Base-by-base conservation (phyloP, 37 sponge, comb jelly and placozoan genomes). In the Amphimedon queenslandica region DNA sequence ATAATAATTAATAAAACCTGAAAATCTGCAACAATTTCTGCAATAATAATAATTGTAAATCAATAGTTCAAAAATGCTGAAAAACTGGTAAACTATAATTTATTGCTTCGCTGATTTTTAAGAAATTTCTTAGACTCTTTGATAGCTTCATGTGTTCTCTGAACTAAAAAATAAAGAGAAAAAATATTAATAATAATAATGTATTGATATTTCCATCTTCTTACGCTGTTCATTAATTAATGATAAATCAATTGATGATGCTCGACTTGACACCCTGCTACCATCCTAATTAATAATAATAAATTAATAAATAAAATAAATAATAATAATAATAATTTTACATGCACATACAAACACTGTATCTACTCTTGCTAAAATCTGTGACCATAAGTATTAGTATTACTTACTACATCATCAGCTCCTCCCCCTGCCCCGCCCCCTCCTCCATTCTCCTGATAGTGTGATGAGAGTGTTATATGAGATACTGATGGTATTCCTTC, bases 201-300 rank as follows among this genome's bases (percentile, higher is more conserved):
- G 61, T 47, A 47, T 13, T 47, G 53, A 47, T 47, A n/a, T 47
- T 18, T 70, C 64, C 21, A 21, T 3, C 3, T 40, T 74, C 83
- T 77, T 51, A 72, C 77, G 73, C 63, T 78, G 74, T 33, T 78
- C 79, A 67, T 88, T 72, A 13, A 77, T 63, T 10, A 72, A 67
- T 21, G 79, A 57, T 36, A 88, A 69, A 33, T 82, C 83, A 24
- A 82, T 63, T 60, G 61, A 60, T 60, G 61, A 60, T 11, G 61
- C 28, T 25, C 61, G 23, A 25, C 27, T 25, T 25, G 27, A 60
- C 5, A 5, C 5, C 21, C 61, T n/a, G n/a, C n/a, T 60, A 13
- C 21, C 61, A 60, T 11, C 27, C 27, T 60, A 11, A 47, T 47
- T 60, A 13, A 60, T 60, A 6, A 25, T 25, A n/a, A 60, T n/a